These are phyloP conservation scores for Fulmarus glacialis DNA, from an alignment of 2,113 vertebrate species.

Conservation along the genomic window DNA sequence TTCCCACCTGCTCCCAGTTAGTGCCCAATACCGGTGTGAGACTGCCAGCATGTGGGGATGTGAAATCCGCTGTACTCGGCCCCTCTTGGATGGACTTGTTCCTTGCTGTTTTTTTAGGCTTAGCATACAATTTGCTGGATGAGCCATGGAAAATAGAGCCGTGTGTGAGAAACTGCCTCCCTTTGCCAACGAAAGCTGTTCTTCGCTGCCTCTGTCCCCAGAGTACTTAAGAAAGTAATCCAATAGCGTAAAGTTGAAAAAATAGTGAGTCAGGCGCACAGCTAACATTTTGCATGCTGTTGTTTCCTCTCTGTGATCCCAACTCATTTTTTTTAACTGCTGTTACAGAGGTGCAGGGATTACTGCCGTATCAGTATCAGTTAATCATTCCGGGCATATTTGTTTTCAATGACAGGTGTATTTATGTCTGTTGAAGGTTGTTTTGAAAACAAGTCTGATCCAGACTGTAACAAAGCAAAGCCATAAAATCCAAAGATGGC, in stretches of 20 bases:
- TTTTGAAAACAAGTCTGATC: background rate
- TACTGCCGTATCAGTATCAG: background rate
- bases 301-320: background rate
- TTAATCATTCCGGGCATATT: background rate
- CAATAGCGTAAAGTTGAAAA: background rate
- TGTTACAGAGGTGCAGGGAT: background rate
- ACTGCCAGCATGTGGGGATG: background rate
- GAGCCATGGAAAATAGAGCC: background rate
- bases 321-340: background rate
- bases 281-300: background rate
- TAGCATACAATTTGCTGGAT: background rate
- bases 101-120: slow-evolving; percentile 3
- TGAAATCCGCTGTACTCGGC: fast-evolving
- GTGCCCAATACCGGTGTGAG: background rate
- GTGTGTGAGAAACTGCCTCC: background rate
- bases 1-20: background rate
- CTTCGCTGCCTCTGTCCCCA: background rate
- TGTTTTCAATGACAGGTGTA: background rate
- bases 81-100: background rate
- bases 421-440: background rate
- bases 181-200: slow-evolving; percentile 53
- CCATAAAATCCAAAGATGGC: background rate
- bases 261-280: background rate
- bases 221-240: slow-evolving; percentile 42
- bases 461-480: background rate